Conservation (phyloP, 2,113 vertebrate species). For the Apeltes quadracus region DNA sequence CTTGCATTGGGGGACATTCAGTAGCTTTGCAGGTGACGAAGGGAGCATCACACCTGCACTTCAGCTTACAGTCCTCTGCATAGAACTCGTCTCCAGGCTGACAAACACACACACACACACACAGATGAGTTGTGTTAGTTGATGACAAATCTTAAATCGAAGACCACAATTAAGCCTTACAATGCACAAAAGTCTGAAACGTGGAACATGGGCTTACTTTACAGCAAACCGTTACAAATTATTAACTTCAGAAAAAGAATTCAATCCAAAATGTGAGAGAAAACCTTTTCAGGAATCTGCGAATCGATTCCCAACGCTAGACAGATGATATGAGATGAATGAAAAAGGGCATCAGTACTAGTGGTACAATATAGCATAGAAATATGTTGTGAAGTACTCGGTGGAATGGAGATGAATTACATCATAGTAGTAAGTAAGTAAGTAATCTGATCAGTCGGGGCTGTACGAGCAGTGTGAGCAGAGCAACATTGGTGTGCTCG, state of each 20-base stretch:
- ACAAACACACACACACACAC: constrained; percentile 22
- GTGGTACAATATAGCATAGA: not conserved
- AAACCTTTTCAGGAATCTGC: not conserved
- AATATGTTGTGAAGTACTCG: constrained; percentile 6
- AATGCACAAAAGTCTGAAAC: not conserved
- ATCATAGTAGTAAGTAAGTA: not conserved
- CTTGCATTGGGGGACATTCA: constrained; percentile 73
- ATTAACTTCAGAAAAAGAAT: not conserved
- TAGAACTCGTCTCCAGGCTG: constrained; percentile 80
- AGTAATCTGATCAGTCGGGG: constrained; percentile 1
- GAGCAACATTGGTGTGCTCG: not conserved
- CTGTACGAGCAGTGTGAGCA: not conserved
- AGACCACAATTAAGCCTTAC: not conserved
- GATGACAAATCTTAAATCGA: not conserved
- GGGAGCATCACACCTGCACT: constrained; percentile 71
- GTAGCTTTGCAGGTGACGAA: constrained; percentile 57
- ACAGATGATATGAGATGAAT: not conserved
- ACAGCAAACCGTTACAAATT: not conserved
- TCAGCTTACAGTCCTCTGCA: constrained; percentile 67
- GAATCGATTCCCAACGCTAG: not conserved
- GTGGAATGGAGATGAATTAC: not conserved
- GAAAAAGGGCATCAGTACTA: not conserved
- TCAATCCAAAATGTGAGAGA: not conserved
- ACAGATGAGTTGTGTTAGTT: not conserved
- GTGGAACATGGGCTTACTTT: not conserved